Evolutionary conservation across 2,888 invertebrate genomes (phyloP).

Genomic region (Entomobrya proxima): DNA sequence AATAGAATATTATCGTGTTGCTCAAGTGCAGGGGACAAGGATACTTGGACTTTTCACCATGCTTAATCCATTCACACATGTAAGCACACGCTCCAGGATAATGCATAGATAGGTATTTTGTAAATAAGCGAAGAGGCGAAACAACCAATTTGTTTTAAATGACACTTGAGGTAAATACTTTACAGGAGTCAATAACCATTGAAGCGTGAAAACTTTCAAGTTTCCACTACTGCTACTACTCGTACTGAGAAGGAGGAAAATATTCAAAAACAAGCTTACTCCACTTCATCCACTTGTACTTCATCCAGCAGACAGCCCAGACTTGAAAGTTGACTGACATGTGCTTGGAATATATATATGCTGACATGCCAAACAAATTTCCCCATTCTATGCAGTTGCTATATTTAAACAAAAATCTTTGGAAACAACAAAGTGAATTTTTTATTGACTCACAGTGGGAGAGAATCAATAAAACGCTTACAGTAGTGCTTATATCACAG

Average conservation of each 20-base stretch:
- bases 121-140: conserved; percentile 29
- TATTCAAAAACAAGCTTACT: background rate
- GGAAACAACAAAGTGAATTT: background rate
- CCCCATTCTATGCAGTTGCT: background rate
- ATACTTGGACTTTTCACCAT: conserved; percentile 23
- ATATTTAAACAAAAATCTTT: background rate
- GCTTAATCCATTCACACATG: conserved; percentile 2
- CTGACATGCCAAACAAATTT: background rate
- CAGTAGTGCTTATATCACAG: no score
- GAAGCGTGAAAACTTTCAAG: conserved; percentile 15
- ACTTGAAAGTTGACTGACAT: background rate
- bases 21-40: conserved; percentile 23
- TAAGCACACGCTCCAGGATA: background rate
- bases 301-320: background rate
- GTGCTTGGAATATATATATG: background rate
- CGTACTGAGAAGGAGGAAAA: background rate
- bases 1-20: conserved; percentile 23
- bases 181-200: conserved; percentile 34
- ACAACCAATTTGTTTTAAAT: conserved; percentile 41
- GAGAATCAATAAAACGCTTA: background rate
- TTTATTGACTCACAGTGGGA: background rate
- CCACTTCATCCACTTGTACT: background rate
- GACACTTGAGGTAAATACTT: conserved; percentile 48
- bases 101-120: no score
- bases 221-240: background rate